phyloP scores from a whole-genome alignment of 2,113 vertebrate genomes.

The Potamarius usumacintae region DNA sequence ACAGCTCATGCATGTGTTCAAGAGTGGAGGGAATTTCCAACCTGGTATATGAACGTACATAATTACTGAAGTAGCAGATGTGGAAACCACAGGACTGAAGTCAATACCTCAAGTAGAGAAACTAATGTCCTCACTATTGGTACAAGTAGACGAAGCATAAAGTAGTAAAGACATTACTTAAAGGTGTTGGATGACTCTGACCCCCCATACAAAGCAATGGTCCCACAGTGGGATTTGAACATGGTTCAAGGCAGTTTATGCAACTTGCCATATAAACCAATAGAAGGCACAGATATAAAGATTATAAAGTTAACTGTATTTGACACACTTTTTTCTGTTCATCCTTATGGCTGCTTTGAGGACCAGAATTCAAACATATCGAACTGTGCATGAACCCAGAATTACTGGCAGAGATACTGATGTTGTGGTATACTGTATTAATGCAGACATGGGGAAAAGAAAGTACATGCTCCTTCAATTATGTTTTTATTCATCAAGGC shows the following conservation, averaged over 20 bases:
- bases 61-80: neutral
- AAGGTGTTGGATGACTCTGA: neutral
- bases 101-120: too few species aligned
- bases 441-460: neutral
- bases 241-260: neutral
- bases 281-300: neutral
- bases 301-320: neutral
- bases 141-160: neutral
- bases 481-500: neutral
- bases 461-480: neutral
- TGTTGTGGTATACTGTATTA: neutral
- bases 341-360: neutral
- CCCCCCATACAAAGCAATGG: neutral
- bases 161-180: neutral
- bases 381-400: neutral
- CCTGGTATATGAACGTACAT: neutral
- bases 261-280: neutral
- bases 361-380: neutral
- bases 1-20: neutral
- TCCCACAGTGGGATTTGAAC: neutral
- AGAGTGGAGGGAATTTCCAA: neutral
- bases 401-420: neutral
- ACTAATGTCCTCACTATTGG: neutral
- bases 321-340: neutral
- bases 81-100: neutral